Evolutionary conservation across 2,113 vertebrate genomes (phyloP).

Genomic region (Dicaeum eximium): DNA sequence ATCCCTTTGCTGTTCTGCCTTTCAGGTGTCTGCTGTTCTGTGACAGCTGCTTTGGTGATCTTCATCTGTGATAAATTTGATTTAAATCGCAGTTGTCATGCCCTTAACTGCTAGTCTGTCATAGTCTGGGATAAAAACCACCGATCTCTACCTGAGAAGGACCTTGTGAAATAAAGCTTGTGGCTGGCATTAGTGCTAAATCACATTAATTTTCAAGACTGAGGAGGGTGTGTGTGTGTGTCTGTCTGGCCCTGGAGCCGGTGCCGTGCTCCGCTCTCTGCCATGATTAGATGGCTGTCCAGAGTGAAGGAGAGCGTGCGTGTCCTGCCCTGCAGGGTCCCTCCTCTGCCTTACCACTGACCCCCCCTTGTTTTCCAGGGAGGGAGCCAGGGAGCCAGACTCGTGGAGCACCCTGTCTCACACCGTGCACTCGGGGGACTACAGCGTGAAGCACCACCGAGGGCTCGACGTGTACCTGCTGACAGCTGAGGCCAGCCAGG

Average conservation of each 20-base stretch:
- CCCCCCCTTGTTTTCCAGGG: constrained; percentile 28
- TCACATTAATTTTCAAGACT: neutral
- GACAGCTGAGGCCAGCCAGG: constrained; percentile 70
- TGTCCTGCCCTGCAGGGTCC: neutral
- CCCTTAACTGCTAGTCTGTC: neutral
- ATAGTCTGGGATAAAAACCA: neutral
- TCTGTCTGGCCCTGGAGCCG: constrained; percentile 2
- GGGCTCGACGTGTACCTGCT: constrained; percentile 82
- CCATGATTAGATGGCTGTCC: neutral
- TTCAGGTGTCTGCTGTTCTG: neutral
- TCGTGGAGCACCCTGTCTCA: constrained; percentile 71
- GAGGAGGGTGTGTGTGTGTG: neutral
- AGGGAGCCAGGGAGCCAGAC: constrained; percentile 66
- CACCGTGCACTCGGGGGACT: constrained; percentile 67
- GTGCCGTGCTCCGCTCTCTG: neutral
- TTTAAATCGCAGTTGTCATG: neutral
- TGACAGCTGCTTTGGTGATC: neutral
- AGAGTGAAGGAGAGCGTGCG: neutral
- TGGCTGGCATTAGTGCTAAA: neutral
- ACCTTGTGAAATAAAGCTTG: neutral
- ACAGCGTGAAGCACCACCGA: constrained; percentile 79
- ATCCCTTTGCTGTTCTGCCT: neutral
- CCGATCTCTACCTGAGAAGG: neutral
- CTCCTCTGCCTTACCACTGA: neutral
- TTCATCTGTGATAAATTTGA: neutral